phyloP scores from a whole-genome alignment of 2,888 invertebrate genomes.

The Chloromyia formosa region DNA sequence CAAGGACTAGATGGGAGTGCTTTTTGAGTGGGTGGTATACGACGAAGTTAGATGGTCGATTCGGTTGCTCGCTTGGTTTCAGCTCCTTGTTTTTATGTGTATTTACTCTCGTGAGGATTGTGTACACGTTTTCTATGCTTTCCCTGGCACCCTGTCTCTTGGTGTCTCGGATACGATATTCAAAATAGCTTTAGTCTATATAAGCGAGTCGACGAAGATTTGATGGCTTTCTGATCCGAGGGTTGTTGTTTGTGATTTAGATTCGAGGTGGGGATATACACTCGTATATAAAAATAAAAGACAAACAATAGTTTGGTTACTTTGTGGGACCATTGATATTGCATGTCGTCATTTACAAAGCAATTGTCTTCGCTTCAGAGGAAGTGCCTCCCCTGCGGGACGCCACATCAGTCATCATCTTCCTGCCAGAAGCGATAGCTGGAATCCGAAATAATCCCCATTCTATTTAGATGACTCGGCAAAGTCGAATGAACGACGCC shows the following conservation, averaged over 20 bases:
- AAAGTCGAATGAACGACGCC: no score
- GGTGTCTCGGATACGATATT: conserved; percentile 25
- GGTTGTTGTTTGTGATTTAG: neutral
- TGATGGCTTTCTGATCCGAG: neutral
- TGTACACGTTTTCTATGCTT: conserved; percentile 37
- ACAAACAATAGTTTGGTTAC: no score
- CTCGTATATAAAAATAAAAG: no score
- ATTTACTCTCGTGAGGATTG: conserved; percentile 43
- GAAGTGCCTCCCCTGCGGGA: no score
- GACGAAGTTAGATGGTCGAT: conserved; percentile 29
- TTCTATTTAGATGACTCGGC: no score
- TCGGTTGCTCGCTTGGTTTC: conserved; percentile 43
- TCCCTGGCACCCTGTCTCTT: conserved; percentile 20
- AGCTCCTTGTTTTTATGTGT: conserved; percentile 41
- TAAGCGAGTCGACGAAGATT: no score
- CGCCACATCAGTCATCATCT: no score
- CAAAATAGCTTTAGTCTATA: conserved; percentile 21
- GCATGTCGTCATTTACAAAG: no score
- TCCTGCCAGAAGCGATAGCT: no score
- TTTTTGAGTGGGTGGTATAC: neutral
- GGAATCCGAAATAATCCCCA: no score
- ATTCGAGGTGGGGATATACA: neutral
- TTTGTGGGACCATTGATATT: no score
- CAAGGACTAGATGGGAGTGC: neutral
- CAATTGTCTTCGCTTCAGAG: no score